These are phyloP conservation scores for Agrilus biguttatus DNA, from an alignment of 2,888 invertebrate species.

Conservation along the genomic window DNA sequence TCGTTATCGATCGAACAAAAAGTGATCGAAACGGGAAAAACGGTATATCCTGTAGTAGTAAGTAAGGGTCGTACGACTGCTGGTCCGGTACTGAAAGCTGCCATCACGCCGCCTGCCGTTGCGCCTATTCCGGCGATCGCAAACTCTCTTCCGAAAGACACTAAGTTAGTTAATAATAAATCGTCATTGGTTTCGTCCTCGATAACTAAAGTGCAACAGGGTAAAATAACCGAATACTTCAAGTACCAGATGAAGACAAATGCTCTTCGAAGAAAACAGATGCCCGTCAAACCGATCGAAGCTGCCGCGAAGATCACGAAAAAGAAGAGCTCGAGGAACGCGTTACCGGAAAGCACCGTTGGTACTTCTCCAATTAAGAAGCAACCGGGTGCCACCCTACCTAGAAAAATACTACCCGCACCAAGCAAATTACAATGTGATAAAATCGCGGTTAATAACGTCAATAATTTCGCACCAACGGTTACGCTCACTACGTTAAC, in stretches of 20 bases:
- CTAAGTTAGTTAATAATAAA: conserved; percentile 3
- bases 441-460: conserved; percentile 15
- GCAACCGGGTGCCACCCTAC: conserved; percentile 22
- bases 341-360: not conserved
- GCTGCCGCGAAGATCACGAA: conserved; percentile 26
- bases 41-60: too few species aligned
- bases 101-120: conserved; percentile 2
- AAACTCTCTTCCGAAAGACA: not conserved
- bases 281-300: conserved; percentile 19
- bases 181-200: conserved; percentile 4
- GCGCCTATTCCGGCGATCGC: conserved; percentile 2
- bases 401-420: conserved; percentile 30
- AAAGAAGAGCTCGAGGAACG: conserved; percentile 17
- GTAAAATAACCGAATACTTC: conserved; percentile 74
- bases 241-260: conserved; percentile 66
- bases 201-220: conserved; percentile 38
- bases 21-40: conserved; percentile 1
- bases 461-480: conserved; percentile 24
- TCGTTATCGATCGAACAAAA: conserved; percentile 1
- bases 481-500: conserved; percentile 27
- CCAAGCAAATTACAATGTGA: conserved; percentile 25
- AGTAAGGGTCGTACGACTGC: not conserved
- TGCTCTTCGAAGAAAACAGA: conserved; percentile 21
- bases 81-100: not conserved
- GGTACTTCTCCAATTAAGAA: conserved; percentile 18